These are phyloP conservation scores for Helarctos malayanus DNA, from an alignment of 2,797 vertebrate genomes.

Conservation along the genomic window DNA sequence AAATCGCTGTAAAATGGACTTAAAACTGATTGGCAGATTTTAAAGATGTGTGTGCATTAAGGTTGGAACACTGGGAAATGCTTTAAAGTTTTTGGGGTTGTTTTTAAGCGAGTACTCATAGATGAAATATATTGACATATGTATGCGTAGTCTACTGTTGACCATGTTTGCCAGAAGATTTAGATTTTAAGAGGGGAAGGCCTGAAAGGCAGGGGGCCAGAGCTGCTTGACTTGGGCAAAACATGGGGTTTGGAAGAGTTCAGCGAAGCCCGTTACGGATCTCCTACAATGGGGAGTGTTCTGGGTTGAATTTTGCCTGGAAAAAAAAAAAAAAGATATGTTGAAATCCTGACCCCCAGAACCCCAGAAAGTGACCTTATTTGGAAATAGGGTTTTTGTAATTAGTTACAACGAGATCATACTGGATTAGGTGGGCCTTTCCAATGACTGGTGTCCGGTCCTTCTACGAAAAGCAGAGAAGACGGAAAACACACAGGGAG, in stretches of 20 bases:
- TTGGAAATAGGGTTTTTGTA: neutral
- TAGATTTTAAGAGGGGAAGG: neutral
- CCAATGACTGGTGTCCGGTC: neutral
- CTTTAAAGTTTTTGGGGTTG: neutral
- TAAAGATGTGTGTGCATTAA: neutral
- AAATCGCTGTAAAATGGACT: conserved; percentile 56
- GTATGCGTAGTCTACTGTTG: neutral
- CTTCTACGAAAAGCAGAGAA: neutral
- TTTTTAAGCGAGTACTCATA: neutral
- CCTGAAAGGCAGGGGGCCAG: neutral
- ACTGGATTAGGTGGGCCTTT: neutral
- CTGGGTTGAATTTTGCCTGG: neutral
- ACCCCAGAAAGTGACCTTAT: neutral
- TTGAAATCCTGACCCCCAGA: neutral
- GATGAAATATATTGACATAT: neutral
- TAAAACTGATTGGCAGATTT: conserved; percentile 58
- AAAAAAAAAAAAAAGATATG: neutral
- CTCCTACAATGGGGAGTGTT: neutral
- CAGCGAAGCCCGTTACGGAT: neutral
- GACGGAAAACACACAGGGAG: neutral
- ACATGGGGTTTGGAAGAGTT: neutral
- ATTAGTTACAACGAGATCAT: neutral
- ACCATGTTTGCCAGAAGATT: neutral
- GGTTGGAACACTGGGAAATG: neutral
- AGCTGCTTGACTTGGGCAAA: neutral